Base-by-base conservation (phyloP, 2,797 vertebrate species). In the Myotis vivesi region DNA sequence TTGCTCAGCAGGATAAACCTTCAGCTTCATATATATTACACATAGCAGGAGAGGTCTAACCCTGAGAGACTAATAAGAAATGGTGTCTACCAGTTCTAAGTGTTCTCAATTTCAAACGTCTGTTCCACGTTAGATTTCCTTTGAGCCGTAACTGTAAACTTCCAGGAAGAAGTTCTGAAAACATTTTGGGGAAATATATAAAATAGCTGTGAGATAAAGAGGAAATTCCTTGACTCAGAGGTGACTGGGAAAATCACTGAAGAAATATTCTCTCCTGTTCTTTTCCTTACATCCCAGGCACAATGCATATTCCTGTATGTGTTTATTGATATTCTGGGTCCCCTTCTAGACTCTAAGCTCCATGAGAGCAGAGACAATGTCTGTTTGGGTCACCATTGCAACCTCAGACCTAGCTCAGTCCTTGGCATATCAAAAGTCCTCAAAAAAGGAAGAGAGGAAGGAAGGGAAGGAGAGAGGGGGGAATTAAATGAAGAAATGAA, bases 111-210 rank as follows among this genome's bases (percentile, higher is more conserved):
- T 44, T 46, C 46, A 91, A 87, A 62, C 46, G 30, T 91, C 62
- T 90, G 49, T 57, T 89, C 38, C 76, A 85, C 66, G 92, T 89
- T 80, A 90, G 51, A 86, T 82, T 95, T 44, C 91, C 87, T 96
- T 66, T 71, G 64, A 88, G 46, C 53, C 55, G 15, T 75, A 95
- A 89, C 80, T 77, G 30, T 41, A 96, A 81, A 92, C 77, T 84
- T 89, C 30, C 15, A 22, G 76, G 82, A 23, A 83, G 77, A 91
- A 51, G 38, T 71, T 94, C 38, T 92, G 62, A 73, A 46, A 91
- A 85, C 19, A 59, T 62, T 84, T 89, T 76, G 57, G 71, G 38
- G 41, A 80, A 94, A 51, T 76, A 75, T 23, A 25, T 23, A 33
- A 86, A 90, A 95, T 38, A 64, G 49, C 55, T 53, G 15, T 59